Evolutionary conservation across 2,113 vertebrate species (phyloP).

Genomic region (Cisticola juncidis): DNA sequence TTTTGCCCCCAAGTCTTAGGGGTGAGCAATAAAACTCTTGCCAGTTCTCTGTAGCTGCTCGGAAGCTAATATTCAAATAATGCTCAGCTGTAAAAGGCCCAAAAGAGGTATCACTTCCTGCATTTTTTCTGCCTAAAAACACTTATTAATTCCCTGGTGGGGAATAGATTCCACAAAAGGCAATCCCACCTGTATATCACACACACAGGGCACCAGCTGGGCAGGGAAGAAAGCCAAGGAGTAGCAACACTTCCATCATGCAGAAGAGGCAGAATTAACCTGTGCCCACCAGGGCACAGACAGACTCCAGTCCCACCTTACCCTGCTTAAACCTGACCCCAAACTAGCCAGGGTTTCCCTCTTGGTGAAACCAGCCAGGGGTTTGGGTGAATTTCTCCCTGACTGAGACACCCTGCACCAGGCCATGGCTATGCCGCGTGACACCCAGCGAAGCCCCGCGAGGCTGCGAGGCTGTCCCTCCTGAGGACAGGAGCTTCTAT

Average conservation of each 20-base stretch:
- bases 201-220: background rate
- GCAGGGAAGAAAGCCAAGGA: background rate
- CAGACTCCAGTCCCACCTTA: background rate
- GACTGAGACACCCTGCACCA: background rate
- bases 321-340: background rate
- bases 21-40: background rate
- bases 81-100: background rate
- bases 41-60: background rate
- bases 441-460: accelerated
- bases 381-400: background rate
- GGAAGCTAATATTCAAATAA: background rate
- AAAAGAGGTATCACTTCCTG: background rate
- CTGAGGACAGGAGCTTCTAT: background rate
- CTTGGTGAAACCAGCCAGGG: background rate
- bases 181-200: accelerated
- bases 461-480: no score
- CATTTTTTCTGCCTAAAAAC: background rate
- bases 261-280: background rate
- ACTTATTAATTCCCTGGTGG: background rate
- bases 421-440: accelerated
- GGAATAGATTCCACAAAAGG: background rate
- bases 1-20: background rate
- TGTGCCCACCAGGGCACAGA: background rate
- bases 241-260: background rate
- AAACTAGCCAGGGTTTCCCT: background rate